These are phyloP conservation scores for Acanthoscelides obtectus DNA, from an alignment of 2,888 invertebrate genomes.

Conservation along the genomic window DNA sequence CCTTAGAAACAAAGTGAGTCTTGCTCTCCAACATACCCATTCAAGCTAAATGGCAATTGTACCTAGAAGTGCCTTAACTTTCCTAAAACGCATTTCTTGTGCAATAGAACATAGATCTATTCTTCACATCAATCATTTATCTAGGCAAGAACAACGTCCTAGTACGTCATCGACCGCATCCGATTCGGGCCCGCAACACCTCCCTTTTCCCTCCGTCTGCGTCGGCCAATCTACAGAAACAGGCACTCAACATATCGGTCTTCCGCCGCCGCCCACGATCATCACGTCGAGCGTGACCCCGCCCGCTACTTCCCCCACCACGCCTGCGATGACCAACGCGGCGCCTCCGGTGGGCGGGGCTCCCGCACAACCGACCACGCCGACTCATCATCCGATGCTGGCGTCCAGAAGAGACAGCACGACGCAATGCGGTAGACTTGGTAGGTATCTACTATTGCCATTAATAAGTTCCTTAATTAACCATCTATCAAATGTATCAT, in stretches of 20 bases:
- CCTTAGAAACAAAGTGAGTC: no score
- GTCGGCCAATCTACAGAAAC: constrained; percentile 46
- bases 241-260: constrained; percentile 52
- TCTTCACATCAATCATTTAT: no score
- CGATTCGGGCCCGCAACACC: constrained; percentile 57
- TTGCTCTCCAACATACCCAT: no score
- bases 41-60: no score
- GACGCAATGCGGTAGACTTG: constrained; percentile 70
- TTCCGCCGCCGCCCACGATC: constrained; percentile 67
- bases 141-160: constrained; percentile 60
- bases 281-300: constrained; percentile 80
- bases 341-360: constrained; percentile 50
- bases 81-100: no score
- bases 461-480: no score
- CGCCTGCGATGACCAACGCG: not conserved
- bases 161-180: constrained; percentile 70
- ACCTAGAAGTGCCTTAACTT: no score
- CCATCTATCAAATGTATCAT: no score
- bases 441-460: constrained; percentile 29
- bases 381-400: constrained; percentile 52
- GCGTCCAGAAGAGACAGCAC: constrained; percentile 72
- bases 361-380: constrained; percentile 48
- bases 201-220: constrained; percentile 18
- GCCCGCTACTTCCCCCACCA: constrained; percentile 67
- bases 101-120: no score